Evolutionary conservation across 2,888 invertebrate species (phyloP).

Genomic region (Vannuccia rotundouncinata): DNA sequence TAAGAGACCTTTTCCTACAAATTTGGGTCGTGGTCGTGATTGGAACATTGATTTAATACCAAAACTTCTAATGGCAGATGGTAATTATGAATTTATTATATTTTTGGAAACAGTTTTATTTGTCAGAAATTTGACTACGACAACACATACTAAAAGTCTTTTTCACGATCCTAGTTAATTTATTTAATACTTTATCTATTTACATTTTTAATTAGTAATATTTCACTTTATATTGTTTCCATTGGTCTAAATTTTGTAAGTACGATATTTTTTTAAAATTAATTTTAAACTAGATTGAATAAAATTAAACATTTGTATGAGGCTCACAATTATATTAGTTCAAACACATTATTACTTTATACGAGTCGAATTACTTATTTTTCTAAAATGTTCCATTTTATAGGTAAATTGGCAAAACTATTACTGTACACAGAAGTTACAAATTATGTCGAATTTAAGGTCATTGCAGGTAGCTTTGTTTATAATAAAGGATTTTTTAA

Average conservation of each 20-base stretch:
- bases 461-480: constrained; percentile 95
- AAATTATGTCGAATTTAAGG: constrained; percentile 95
- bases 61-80: constrained; percentile 99
- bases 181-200: background rate
- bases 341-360: no score
- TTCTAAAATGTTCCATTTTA: no score
- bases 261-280: background rate
- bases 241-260: background rate
- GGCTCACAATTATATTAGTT: no score
- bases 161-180: background rate
- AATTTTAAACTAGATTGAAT: background rate
- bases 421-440: constrained; percentile 97
- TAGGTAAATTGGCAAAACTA: constrained; percentile 81
- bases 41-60: constrained; percentile 99
- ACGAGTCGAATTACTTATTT: no score
- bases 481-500: constrained; percentile 84
- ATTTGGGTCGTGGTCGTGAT: constrained; percentile 65
- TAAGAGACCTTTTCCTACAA: constrained; percentile 47
- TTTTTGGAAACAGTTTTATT: no score
- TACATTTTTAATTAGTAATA: background rate
- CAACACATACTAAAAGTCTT: no score
- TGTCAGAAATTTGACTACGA: no score
- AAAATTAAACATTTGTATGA: no score
- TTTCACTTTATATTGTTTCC: background rate
- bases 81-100: constrained; percentile 45